Evolutionary conservation across 2,888 invertebrate genomes (phyloP), one percentile per base, ranked within the genome.

Genomic region (Shargacucullia verbasci): DNA sequence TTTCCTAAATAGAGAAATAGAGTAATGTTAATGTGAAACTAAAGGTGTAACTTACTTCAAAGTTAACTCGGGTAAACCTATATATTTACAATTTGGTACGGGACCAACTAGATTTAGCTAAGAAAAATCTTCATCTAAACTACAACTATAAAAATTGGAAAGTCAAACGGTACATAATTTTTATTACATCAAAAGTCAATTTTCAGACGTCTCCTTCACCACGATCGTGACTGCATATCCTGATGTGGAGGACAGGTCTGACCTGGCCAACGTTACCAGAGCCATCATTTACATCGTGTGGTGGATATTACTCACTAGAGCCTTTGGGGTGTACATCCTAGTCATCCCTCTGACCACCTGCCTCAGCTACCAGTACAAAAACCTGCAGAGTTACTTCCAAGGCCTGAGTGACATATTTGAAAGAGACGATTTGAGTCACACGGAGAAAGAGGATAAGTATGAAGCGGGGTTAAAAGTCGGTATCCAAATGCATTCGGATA

Each of bases 301-400:
- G 80, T 81, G 79, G 79, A 44, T 82, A 2, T 76, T 79, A 20
- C 13, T 82, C 20, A 58, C 60, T 6, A 72, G 81, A 1, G 34
- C 77, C 10, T 48, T 74, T 2, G 73, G 68, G 2, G 31, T 70
- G 2, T 82, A 78, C 49, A 54, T 61, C 29, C 52, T 83, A 12
- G 67, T 85, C 27, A 69, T 83, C 2, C 49, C 73, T 2, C 45
- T 83, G 5, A 70, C 74, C 0, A 76, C 79, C 0, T 65, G 73
- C 37, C 72, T 83, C 4, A 81, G 83, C 15, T 70, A 83, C 47
- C 90, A 89, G 67, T 89, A 76, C 53, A 80, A 73, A 45, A 85
- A 85, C 55, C 46, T 90, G 25, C 77, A 81, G 20, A 83, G 80
- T 14, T 90, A 89, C 64, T 90, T 89, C 67, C 47, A 59, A 15